Evolutionary conservation across 2,888 invertebrate species (phyloP), one percentile per base, ranked within the genome.

Genomic region (Lamproptera curius): DNA sequence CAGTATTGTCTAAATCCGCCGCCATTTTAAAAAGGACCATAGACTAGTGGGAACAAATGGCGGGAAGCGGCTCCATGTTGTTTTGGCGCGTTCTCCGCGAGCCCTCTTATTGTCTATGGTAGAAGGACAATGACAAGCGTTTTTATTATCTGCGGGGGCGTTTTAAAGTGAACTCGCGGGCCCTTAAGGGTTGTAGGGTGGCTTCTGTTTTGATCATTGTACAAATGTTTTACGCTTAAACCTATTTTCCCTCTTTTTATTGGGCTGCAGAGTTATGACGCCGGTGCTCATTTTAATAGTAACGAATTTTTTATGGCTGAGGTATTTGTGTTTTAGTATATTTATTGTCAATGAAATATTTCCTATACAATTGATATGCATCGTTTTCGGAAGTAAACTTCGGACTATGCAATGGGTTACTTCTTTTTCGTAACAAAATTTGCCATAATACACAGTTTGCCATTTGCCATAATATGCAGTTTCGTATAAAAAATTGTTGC

Each of bases 61-160:
- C 23, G 34, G 23, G 37, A 45, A 42, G 50, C 33, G 51, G 70
- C n/a, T 70, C 72, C 47, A 37, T 1, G 42, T 62, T 67, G 10
- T 43, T 48, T 65, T 70, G 81, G 59, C 38, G 49, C 42, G 53
- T 65, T 65, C 54, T 52, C 62, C 76, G 81, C 75, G 71, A 69
- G 64, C 67, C 72, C 73, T 70, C 74, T 79, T 79, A 83, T 84
- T 83, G 84, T 85, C 83, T 83, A 79, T 72, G 70, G 77, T 71
- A 61, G 61, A 64, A 56, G 62, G 61, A 61, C 57, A 62, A 77
- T 67, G 81, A 79, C 78, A 76, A 76, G 75, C 73, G 74, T 83
- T 85, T 86, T 85, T 86, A 84, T 85, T 81, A 78, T 82, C 85
- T 78, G 81, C 65, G 78, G 83, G 80, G 81, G 72, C 68, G 66